These are phyloP conservation scores for Ageneiosus marmoratus DNA, from an alignment of 2,113 vertebrate genomes.

Conservation along the genomic window DNA sequence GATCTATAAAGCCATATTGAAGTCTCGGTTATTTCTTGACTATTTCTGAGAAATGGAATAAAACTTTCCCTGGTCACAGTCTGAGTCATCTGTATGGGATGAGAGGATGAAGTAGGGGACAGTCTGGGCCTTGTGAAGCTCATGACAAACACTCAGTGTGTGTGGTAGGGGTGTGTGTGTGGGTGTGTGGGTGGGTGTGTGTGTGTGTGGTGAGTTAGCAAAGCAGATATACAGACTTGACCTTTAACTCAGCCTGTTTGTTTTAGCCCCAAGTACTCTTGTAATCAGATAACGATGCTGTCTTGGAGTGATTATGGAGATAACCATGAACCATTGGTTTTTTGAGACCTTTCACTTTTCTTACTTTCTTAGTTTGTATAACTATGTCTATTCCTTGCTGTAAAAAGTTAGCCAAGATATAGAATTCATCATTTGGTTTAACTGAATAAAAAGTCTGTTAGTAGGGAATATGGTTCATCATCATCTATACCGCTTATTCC, in stretches of 20 bases:
- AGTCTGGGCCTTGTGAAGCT: constrained; percentile 25
- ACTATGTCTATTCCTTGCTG: neutral
- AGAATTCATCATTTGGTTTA: neutral
- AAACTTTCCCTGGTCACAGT: constrained; percentile 6
- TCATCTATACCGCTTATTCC: too few relatives aligned
- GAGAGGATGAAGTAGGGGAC: neutral
- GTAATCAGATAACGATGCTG: neutral
- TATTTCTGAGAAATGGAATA: neutral
- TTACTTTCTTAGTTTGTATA: neutral
- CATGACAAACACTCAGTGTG: constrained; percentile 19
- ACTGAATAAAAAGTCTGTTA: neutral
- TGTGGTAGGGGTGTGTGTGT: too few relatives aligned
- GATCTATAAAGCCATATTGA: constrained; percentile 14
- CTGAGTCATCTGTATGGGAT: constrained; percentile 20
- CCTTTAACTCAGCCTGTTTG: constrained; percentile 1
- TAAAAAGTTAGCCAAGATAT: neutral
- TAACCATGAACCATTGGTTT: neutral
- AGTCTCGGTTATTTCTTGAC: constrained; percentile 25
- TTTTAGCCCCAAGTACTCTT: neutral
- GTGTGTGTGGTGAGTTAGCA: constrained; percentile 21
- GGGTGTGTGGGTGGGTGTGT: too few relatives aligned
- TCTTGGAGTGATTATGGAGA: neutral
- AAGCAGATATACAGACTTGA: constrained; percentile 26
- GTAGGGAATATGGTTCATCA: neutral
- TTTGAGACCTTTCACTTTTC: neutral